phyloP scores from a whole-genome alignment of 2,797 vertebrate species.

The Chiloscyllium punctatum region DNA sequence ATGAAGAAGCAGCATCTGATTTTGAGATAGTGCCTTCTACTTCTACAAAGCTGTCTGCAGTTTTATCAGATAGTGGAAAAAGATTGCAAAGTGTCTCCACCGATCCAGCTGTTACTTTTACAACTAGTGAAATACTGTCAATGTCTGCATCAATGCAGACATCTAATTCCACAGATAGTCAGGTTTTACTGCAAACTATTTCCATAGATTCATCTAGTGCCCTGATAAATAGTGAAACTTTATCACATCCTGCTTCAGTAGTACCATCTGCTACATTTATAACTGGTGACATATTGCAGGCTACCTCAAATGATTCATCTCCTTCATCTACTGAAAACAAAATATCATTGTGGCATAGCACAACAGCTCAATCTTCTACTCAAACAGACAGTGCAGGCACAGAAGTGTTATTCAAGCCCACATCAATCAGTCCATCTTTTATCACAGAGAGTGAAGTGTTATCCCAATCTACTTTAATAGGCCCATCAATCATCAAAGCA shows the following conservation, averaged over 20 bases:
- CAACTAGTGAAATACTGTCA: neutral
- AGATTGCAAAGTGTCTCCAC: neutral
- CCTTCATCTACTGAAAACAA: neutral
- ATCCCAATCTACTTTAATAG: neutral
- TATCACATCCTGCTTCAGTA: neutral
- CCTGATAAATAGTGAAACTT: neutral
- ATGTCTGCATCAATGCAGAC: neutral
- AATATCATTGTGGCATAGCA: neutral
- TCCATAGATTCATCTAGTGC: neutral
- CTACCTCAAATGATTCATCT: neutral
- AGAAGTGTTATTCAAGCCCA: too few relatives aligned
- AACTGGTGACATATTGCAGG: neutral
- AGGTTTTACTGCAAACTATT: neutral
- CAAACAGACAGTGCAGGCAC: neutral
- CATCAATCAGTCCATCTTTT: too few relatives aligned
- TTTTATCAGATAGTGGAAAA: neutral
- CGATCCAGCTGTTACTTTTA: neutral
- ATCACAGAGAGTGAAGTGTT: too few relatives aligned
- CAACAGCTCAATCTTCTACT: neutral
- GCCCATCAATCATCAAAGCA: neutral
- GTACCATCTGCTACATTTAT: neutral
- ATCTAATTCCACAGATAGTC: neutral
- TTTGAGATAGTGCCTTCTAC: neutral
- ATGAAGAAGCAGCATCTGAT: neutral
- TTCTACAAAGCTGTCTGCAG: neutral